Evolutionary conservation across 2,888 invertebrate species (phyloP).

Genomic region (Lysandra bellargus): DNA sequence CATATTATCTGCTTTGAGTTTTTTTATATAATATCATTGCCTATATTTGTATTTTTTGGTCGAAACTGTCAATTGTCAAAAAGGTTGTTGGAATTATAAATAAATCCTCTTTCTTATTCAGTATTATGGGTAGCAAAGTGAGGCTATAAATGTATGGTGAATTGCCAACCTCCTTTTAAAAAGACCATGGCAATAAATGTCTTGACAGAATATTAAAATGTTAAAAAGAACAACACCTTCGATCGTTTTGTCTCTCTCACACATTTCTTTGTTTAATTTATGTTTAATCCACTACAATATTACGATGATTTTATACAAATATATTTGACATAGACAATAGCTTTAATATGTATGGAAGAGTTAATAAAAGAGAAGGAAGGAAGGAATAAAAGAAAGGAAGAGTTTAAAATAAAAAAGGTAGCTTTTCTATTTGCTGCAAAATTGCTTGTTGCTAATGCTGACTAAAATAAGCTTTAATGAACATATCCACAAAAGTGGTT

Average conservation of each 20-base stretch:
- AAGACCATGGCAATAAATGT: not conserved
- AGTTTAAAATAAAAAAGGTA: not conserved
- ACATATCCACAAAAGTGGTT: not conserved
- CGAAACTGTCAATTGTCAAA: not conserved
- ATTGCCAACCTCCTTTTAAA: not conserved
- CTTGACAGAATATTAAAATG: not conserved
- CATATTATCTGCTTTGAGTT: no score
- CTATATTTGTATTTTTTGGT: not conserved
- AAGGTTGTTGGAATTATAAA: no score
- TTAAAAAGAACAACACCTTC: not conserved
- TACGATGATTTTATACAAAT: not conserved
- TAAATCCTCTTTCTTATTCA: not conserved
- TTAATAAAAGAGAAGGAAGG: not conserved
- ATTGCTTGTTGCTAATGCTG: not conserved
- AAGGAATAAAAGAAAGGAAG: not conserved
- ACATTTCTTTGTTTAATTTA: not conserved
- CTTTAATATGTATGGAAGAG: not conserved
- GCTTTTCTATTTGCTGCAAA: not conserved
- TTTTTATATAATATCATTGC: no score
- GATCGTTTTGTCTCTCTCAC: not conserved
- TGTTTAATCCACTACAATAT: not conserved
- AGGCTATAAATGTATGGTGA: not conserved
- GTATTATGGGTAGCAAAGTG: not conserved
- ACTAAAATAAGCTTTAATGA: not conserved
- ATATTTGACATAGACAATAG: not conserved